Percentiles rank a stretch among this genome's conserved stretches.
phyloP scores from a whole-genome alignment of 2,113 vertebrate genomes.

The Mirounga angustirostris region DNA sequence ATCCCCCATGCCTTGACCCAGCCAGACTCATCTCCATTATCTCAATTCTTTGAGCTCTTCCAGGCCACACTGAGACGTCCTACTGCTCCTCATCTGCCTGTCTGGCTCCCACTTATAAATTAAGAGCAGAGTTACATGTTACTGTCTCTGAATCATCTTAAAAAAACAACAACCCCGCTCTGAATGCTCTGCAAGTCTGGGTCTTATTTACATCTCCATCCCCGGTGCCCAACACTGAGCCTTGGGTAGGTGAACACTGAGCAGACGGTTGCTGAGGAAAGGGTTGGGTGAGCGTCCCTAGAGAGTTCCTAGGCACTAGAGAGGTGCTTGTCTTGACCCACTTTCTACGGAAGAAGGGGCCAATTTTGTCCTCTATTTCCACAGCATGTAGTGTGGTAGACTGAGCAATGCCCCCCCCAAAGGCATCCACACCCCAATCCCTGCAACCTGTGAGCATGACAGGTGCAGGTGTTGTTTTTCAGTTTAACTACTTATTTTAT shows the following conservation, averaged over 20 bases:
- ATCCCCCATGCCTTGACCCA: fast-evolving
- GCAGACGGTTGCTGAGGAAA: neutral
- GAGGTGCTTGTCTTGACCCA: neutral
- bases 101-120: neutral
- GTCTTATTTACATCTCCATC: neutral
- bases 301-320: neutral
- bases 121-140: neutral
- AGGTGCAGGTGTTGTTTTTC: too few relatives aligned
- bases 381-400: fast-evolving
- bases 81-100: neutral
- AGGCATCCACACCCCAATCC: neutral
- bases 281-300: fast-evolving
- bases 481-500: neutral
- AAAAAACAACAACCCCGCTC: neutral
- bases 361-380: neutral
- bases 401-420: neutral
- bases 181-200: neutral
- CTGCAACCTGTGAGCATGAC: too few relatives aligned
- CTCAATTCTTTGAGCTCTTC: neutral
- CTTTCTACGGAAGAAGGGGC: neutral
- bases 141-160: neutral
- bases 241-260: neutral
- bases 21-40: neutral
- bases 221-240: neutral
- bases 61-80: fast-evolving